These are phyloP conservation scores for Peribatodes rhomboidaria DNA, from an alignment of 2,888 invertebrate species.

Conservation along the genomic window DNA sequence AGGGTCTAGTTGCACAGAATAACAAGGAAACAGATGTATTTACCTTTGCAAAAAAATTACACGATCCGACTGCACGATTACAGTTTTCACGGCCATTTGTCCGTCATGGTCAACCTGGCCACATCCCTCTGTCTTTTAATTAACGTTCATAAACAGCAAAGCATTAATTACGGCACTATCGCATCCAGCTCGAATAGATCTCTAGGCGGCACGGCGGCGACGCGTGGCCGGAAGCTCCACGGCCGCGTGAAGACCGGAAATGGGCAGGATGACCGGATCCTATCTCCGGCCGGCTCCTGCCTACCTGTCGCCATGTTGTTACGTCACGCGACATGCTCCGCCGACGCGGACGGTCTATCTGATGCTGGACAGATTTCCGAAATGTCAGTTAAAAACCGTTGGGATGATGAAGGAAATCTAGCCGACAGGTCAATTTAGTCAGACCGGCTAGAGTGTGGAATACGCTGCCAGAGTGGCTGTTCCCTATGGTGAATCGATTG, in stretches of 20 bases:
- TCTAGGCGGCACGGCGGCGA: constrained; percentile 72
- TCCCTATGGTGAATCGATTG: too few species aligned
- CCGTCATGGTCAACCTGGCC: constrained; percentile 15
- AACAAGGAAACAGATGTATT: neutral
- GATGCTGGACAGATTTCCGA: constrained; percentile 45
- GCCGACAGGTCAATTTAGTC: constrained; percentile 11
- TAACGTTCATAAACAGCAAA: constrained; percentile 34
- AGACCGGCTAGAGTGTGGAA: too few species aligned
- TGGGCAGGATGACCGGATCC: constrained; percentile 87
- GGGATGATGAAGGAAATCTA: constrained; percentile 21
- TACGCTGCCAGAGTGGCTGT: too few species aligned
- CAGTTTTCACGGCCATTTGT: neutral
- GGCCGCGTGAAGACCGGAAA: constrained; percentile 87
- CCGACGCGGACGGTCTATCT: constrained; percentile 36
- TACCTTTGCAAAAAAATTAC: neutral
- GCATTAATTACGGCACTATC: constrained; percentile 45
- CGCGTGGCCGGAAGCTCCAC: constrained; percentile 86
- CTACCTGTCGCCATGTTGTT: constrained; percentile 83
- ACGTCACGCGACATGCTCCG: constrained; percentile 70
- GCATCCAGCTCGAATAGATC: constrained; percentile 68
- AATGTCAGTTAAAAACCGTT: constrained; percentile 39
- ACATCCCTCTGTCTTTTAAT: constrained; percentile 23
- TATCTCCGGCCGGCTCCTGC: constrained; percentile 81
- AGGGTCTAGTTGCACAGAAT: too few species aligned
- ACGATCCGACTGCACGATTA: neutral